Evolutionary conservation across 1,140 invertebrate species (phyloP).

Genomic region (Oncopeltus fasciatus): DNA sequence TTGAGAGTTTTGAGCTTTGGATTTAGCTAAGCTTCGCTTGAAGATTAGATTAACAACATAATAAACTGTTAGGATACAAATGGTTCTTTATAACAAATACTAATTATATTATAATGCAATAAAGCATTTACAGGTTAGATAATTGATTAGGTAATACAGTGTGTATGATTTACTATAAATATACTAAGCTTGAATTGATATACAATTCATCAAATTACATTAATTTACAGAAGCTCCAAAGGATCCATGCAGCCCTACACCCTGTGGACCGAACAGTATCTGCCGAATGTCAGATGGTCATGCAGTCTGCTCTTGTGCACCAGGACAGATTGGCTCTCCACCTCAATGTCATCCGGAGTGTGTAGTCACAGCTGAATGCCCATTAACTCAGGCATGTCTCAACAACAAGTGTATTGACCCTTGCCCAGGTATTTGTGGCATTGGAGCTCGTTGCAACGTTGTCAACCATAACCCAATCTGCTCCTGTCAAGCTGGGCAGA

Average conservation of each 20-base stretch:
- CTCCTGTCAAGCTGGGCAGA: constrained; percentile 35
- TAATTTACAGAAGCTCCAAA: constrained; percentile 21
- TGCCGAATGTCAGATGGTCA: constrained; percentile 50
- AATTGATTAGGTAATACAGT: too few species aligned
- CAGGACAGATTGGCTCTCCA: constrained; percentile 42
- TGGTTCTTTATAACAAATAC: too few species aligned
- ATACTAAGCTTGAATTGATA: background rate
- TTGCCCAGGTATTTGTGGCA: constrained; percentile 62
- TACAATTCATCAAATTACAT: background rate
- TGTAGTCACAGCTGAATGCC: constrained; percentile 61
- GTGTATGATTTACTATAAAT: too few species aligned
- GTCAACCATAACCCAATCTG: constrained; percentile 46
- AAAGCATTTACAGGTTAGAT: too few species aligned
- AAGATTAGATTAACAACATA: too few species aligned
- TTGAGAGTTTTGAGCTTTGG: too few species aligned
- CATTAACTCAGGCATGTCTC: constrained; percentile 58
- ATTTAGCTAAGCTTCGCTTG: too few species aligned
- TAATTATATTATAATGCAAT: too few species aligned
- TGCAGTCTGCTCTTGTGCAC: constrained; percentile 50
- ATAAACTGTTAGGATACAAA: too few species aligned
- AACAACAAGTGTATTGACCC: constrained; percentile 63
- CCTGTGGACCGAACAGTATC: constrained; percentile 56
- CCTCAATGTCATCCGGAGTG: constrained; percentile 67
- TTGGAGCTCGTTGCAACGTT: constrained; percentile 57
- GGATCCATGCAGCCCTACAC: constrained; percentile 36